These are phyloP conservation scores for Drosophila phalerata DNA, from an alignment of 2,888 invertebrate species.

Conservation along the genomic window DNA sequence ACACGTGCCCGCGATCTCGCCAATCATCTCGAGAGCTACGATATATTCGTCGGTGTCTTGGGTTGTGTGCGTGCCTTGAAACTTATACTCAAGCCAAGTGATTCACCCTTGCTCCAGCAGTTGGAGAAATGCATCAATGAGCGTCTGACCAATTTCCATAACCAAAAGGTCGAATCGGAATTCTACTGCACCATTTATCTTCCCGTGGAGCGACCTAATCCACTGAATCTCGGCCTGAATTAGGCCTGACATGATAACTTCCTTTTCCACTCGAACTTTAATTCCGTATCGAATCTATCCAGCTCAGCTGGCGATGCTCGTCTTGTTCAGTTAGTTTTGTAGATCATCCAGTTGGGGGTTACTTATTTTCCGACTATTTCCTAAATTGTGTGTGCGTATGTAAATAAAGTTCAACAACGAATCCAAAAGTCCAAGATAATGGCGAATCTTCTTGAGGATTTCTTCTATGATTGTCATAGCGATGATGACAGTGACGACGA, in stretches of 20 bases:
- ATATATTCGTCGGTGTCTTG: slow-evolving; percentile 77
- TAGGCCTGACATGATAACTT: slow-evolving; percentile 10
- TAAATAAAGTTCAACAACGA: slow-evolving; percentile 18
- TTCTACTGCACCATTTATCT: slow-evolving; percentile 83
- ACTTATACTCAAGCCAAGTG: slow-evolving; percentile 69
- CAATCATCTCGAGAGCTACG: slow-evolving; percentile 58
- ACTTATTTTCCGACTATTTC: slow-evolving; percentile 13
- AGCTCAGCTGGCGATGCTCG: slow-evolving; percentile 25
- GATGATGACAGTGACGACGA: slow-evolving; percentile 31
- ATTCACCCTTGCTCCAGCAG: slow-evolving; percentile 69
- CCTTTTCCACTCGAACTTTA: background rate
- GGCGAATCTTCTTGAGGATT: slow-evolving; percentile 26
- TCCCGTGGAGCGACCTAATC: slow-evolving; percentile 74
- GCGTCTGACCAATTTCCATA: slow-evolving; percentile 77
- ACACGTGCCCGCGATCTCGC: background rate
- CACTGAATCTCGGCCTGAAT: slow-evolving; percentile 7
- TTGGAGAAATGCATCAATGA: slow-evolving; percentile 79
- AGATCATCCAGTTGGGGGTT: slow-evolving; percentile 10
- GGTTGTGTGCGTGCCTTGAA: slow-evolving; percentile 71
- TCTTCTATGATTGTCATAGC: slow-evolving; percentile 54
- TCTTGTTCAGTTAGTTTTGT: slow-evolving; percentile 17
- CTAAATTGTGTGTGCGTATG: slow-evolving; percentile 43
- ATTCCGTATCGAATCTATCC: background rate
- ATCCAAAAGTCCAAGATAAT: slow-evolving; percentile 11
- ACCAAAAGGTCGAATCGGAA: slow-evolving; percentile 76